Base-by-base conservation (phyloP, 2,888 invertebrate genomes). In the Operophtera brumata region DNA sequence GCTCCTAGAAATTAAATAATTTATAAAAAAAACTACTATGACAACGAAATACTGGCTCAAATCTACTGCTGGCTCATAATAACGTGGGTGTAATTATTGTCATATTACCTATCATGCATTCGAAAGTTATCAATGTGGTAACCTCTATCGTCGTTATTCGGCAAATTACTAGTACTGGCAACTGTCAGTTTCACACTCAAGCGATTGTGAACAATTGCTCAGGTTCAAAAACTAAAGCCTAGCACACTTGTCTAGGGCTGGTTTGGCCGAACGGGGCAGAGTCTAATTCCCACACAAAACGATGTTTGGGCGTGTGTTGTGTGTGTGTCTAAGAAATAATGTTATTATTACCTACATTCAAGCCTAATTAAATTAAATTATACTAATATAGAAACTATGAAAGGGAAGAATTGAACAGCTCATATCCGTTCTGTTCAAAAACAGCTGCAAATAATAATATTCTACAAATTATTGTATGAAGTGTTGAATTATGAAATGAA, bases 341-440 rank as follows among this genome's bases (percentile, higher is more conserved):
- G 47, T 56, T 47, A 55, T 50, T 42, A 12, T 28, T 45, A 42
- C 25, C 32, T 55, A 47, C 34, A 40, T 43, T 50, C 40, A 60
- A 43, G 61, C 57, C 59, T 69, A 68, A 66, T 64, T 57, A 61
- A 69, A 70, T 65, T 68, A 70, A 68, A 64, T 65, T 64, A 68
- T 75, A 74, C 66, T 58, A 65, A 67, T 71, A 73, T 71, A 75
- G 67, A 73, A 75, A 71, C 64, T 62, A 50, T 39, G 32, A 55
- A 65, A 71, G 11, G 69, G 71, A 74, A 71, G 70, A 59, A 56
- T 30, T 28, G 14, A 28, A 26, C 36, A 44, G 25, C 39, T 13
- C 12, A 43, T 37, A 7, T 25, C 40, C 26, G 26, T 43, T 10
- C 43, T 43, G 43, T 6, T 11, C 8, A 36, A 43, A 12, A 41